Evolutionary conservation across 2,113 vertebrate genomes (phyloP), one percentile per base, ranked within the genome.

Genomic region (Phoenicopterus ruber): DNA sequence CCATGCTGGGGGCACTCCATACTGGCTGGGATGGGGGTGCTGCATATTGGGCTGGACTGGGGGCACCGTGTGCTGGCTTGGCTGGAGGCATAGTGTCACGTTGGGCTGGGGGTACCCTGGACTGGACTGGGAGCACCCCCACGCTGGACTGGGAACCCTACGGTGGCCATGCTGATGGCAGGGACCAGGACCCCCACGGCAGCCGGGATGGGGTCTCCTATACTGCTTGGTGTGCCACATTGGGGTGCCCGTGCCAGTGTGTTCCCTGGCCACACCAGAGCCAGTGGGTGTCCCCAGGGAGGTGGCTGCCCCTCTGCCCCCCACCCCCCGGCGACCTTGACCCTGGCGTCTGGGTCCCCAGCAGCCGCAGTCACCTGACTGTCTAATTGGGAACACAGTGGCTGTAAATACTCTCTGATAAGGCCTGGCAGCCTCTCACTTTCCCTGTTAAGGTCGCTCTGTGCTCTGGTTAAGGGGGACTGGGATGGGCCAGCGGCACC

Each of bases 381-480:
- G 92, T 91, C 92, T 96, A 96, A 96, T 96, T 97, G 97, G 96
- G 96, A 97, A 96, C 97, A 96, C 96, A 89, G 95, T 69, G 96
- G 97, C 97, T 95, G 97, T 97, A 97, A 97, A 98, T 96, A 92
- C 96, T 93, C 96, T 36, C 96, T 81, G 98, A 98, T 98, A 98
- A 98, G 97, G 96, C 94, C 97, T 94, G 91, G 57, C 84, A 77
- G 96, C 90, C 90, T 81, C 96, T 94, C 96, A 88, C 97, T 95
- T 96, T 97, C 95, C 26, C 96, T 83, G 24, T 96, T 97, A 96
- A 95, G 97, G 97, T 97, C 93, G 97, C 78, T 81, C 96, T 14
- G 46, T 3, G 32, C 29, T 29, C 40, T 7, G 20, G 63, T 92
- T 97, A 97, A 97, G 97, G 96, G 82, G n/a, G 93, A 90, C 83